Base-by-base conservation (phyloP, 2,888 invertebrate genomes). In the Elgonia sp. region DNA sequence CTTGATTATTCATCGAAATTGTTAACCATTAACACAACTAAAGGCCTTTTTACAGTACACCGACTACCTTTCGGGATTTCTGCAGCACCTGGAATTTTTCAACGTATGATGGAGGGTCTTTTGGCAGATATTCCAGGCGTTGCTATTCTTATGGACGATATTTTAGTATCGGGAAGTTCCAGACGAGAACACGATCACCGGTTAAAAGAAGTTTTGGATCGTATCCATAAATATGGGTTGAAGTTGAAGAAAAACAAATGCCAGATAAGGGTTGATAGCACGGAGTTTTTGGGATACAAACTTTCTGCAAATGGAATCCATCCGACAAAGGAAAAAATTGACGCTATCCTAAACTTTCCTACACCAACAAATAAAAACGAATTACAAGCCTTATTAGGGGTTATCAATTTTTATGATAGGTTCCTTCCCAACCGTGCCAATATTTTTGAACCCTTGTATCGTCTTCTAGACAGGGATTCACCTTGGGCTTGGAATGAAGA, bases 31-130 rank as follows among this genome's bases (percentile, higher is more conserved):
- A 80, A 69, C 42, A 80, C 80, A n/a, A 42, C 70, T 14, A 62
- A 57, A 70, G 60, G 70, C 0, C n/a, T 80, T 10, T 80, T 80
- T 42, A 57, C 57, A 37, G 89, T 91, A 21, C 90, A 82, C 16
- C 79, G 91, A 5, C 80, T 92, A 20, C 91, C 90, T 84, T 91
- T 92, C 84, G 90, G 92, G 7, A 84, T 91, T 18, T 84, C 70
- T 29, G 40, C 80, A 10, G 89, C 88, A 2, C 87, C 86, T 16
- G 87, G 70, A 0, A 70, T 84, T 20, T 88, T 89, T 53, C 88
- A 89, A 70, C 29, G 82, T 84, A 88, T 88, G 77, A 92, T 89
- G 63, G 80, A 40, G 18, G 73, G 18, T 82, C 84, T 86, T 46
- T 20, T 88, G 14, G 16, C 57, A 16, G 69, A 76, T 40, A 69